These are phyloP conservation scores for Stigmatopora nigra DNA, from an alignment of 2,113 vertebrate species.

Conservation along the genomic window DNA sequence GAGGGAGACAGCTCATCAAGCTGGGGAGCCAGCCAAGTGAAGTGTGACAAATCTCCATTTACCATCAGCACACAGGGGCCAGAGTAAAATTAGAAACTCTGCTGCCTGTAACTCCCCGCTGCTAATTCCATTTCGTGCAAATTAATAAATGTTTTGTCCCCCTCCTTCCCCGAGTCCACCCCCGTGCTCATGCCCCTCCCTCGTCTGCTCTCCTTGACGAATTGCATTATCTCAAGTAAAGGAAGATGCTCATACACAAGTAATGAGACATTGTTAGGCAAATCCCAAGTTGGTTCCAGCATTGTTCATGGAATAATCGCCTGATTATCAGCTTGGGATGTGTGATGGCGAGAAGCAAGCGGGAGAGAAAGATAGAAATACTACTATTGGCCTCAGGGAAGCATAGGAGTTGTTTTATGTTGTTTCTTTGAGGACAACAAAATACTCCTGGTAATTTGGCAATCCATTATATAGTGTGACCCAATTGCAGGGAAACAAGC, in stretches of 20 bases:
- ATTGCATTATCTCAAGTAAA: slow-evolving; percentile 66
- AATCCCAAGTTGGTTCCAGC: slow-evolving; percentile 69
- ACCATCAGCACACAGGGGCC: slow-evolving; percentile 73
- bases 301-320: slow-evolving; percentile 72
- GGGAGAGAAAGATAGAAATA: slow-evolving; percentile 15
- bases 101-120: slow-evolving; percentile 66
- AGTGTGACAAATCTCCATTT: slow-evolving; percentile 88
- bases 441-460: slow-evolving; percentile 59
- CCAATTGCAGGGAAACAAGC: slow-evolving; percentile 51
- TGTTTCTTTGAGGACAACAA: slow-evolving; percentile 58
- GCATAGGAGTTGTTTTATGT: slow-evolving; percentile 52
- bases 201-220: slow-evolving; percentile 66
- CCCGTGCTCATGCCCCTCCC: slow-evolving; percentile 37
- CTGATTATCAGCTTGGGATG: slow-evolving; percentile 67
- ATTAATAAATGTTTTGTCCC: slow-evolving; percentile 75
- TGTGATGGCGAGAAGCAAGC: slow-evolving; percentile 30
- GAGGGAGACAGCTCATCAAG: slow-evolving; percentile 65
- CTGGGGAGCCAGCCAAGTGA: slow-evolving; percentile 76
- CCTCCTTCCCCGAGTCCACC: slow-evolving; percentile 43
- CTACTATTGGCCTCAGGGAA: slow-evolving; percentile 54
- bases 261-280: slow-evolving; percentile 77
- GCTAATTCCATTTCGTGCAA: slow-evolving; percentile 78
- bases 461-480: slow-evolving; percentile 65
- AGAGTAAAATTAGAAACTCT: slow-evolving; percentile 73
- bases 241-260: slow-evolving; percentile 63